Percentiles rank a stretch among this genome's conserved stretches.
phyloP scores from a whole-genome alignment of 2,888 invertebrate species.

The Stenurella melanura region DNA sequence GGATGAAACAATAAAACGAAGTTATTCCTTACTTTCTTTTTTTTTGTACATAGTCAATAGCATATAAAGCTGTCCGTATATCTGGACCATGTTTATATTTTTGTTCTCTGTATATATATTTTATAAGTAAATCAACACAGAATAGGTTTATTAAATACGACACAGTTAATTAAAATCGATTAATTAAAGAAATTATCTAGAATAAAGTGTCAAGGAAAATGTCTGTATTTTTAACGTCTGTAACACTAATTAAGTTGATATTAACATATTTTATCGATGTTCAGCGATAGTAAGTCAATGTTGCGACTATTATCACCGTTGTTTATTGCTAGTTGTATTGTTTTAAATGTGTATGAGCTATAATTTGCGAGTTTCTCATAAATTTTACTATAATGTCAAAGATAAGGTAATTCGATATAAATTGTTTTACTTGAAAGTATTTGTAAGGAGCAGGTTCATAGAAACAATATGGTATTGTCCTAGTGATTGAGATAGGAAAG shows the following conservation, averaged over 20 bases:
- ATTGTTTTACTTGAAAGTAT: background rate
- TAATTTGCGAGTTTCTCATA: background rate
- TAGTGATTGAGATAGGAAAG: background rate
- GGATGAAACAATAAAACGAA: too few relatives aligned
- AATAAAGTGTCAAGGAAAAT: background rate
- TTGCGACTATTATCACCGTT: background rate
- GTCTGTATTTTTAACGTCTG: background rate
- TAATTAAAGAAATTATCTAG: background rate
- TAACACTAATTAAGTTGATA: background rate
- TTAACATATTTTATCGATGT: conserved; percentile 7
- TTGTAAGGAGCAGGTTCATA: conserved; percentile 3
- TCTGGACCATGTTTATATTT: too few relatives aligned
- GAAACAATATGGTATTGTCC: background rate
- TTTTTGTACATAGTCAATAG: too few relatives aligned
- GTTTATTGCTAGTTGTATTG: background rate
- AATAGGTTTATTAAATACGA: too few relatives aligned
- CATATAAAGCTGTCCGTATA: too few relatives aligned
- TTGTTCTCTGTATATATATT: background rate
- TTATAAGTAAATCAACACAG: background rate
- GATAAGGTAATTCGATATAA: background rate
- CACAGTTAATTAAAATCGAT: background rate
- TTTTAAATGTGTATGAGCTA: background rate
- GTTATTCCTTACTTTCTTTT: too few relatives aligned
- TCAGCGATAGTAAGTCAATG: background rate
- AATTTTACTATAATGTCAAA: background rate